Base-by-base conservation (phyloP, 2,797 vertebrate species). In the Podarcis lilfordi region DNA sequence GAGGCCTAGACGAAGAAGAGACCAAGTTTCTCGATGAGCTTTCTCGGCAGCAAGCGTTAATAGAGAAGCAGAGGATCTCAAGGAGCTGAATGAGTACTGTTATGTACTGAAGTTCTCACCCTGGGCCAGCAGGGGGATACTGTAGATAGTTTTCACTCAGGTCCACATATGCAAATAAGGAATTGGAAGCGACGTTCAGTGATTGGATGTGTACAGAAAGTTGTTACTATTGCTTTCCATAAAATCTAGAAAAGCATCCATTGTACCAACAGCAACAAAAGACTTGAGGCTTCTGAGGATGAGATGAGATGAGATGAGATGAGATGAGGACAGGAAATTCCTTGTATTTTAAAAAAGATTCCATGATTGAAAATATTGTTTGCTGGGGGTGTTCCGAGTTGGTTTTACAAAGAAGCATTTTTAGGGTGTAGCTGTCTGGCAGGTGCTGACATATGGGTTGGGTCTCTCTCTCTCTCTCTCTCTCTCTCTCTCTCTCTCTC, bases 1-100 rank as follows among this genome's bases (percentile, higher is more conserved):
- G 98, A 97, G 98, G 99, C 91, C 97, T 99, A 96, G 98, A 99
- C 43, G 98, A 99, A 95, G 99, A 99, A 74, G 99, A 99, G 96
- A 97, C 96, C 5, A 97, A 98, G 96, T 99, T 99, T 96, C 98
- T 99, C 93, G 98, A 99, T 84, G 98, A 99, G 96, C 98, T 99
- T 95, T 99, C 99, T 95, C 98, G 98, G 94, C 98, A 99, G 96
- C 99, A 99, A 94, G 96, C 97, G 86, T 97, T 99, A 88, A 96
- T 99, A 87, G 99, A 99, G 96, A 99, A 99, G 95, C 98, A 98
- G 99, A 99, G 93, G 99, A 99, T 88, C 96, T 97, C 92, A 97
- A 98, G 93, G 98, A 99, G 89, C 95, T 99, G 86, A 96, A 98
- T 8, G 98, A 99, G 92, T 99, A 98, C 40, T 43, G 43, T 43